phyloP scores from a whole-genome alignment of 2,113 vertebrate species.

The Arizona elegans region DNA sequence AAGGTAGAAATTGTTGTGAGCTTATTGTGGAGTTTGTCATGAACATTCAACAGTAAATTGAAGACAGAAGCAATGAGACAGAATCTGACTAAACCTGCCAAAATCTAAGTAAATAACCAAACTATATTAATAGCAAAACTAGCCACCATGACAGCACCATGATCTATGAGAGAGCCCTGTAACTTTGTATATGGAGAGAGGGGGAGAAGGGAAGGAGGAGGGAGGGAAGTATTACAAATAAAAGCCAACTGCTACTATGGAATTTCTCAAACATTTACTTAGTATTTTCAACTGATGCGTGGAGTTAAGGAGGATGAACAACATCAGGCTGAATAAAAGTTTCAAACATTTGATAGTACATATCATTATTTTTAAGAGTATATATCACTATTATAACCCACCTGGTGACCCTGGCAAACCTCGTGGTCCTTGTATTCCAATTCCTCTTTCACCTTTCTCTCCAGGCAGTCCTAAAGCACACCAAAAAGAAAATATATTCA shows the following conservation, averaged over 20 bases:
- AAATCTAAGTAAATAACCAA: slow-evolving; percentile 17
- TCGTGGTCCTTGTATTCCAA: slow-evolving; percentile 84
- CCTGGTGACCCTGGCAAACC: slow-evolving; percentile 85
- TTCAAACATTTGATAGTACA: not conserved
- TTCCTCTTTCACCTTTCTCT: slow-evolving; percentile 91
- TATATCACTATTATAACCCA: slow-evolving; percentile 57
- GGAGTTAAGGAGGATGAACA: not conserved
- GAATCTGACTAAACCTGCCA: slow-evolving; percentile 31
- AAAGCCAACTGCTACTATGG: not conserved
- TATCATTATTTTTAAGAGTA: not conserved
- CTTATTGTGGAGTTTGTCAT: slow-evolving; percentile 32
- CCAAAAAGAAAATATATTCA: not conserved
- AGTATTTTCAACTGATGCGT: not conserved
- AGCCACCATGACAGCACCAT: slow-evolving; percentile 3
- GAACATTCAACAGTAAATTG: slow-evolving; percentile 55
- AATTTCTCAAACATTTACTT: not conserved
- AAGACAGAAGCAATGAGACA: slow-evolving; percentile 50
- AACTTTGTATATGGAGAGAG: not conserved
- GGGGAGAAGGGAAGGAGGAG: not conserved
- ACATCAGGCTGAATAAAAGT: not conserved
- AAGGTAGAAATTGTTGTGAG: slow-evolving; percentile 49
- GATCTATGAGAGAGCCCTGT: not conserved
- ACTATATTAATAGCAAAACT: slow-evolving; percentile 7
- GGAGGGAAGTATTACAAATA: not conserved
- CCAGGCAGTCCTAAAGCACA: slow-evolving; percentile 78